These are phyloP conservation scores for Lipophrys pholis DNA, from an alignment of 2,113 vertebrate genomes.

Conservation along the genomic window DNA sequence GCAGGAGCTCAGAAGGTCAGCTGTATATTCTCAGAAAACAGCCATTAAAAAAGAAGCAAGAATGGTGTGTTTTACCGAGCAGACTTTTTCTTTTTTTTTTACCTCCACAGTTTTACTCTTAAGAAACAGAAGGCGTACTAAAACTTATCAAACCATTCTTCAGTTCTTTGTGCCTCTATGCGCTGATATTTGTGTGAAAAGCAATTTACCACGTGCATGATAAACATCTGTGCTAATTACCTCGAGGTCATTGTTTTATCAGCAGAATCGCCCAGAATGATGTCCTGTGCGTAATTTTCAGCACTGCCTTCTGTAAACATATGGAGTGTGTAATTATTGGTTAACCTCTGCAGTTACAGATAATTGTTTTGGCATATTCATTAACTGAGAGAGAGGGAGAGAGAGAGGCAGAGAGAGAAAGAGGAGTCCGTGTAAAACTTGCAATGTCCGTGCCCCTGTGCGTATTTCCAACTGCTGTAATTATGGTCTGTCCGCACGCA, in stretches of 20 bases:
- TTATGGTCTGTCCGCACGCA: no score
- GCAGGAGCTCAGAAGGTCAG: constrained; percentile 17
- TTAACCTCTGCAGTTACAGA: constrained; percentile 69
- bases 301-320: constrained; percentile 52
- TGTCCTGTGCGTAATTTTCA: constrained; percentile 38
- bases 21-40: constrained; percentile 5
- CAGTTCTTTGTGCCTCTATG: neutral
- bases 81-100: neutral
- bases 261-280: constrained; percentile 45
- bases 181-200: constrained; percentile 43
- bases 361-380: constrained; percentile 64
- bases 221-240: constrained; percentile 65
- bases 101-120: neutral
- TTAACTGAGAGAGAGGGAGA: constrained; percentile 22
- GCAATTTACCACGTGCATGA: constrained; percentile 33
- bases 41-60: constrained; percentile 15
- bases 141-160: constrained; percentile 1
- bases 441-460: neutral
- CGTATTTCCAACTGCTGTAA: neutral
- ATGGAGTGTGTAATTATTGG: constrained; percentile 72
- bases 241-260: constrained; percentile 51
- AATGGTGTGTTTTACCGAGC: neutral
- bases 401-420: neutral
- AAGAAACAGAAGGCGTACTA: constrained; percentile 4
- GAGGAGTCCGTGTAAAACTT: neutral